These are phyloP conservation scores for Dreissena polymorpha DNA, from an alignment of 1,140 invertebrate species.

Conservation along the genomic window DNA sequence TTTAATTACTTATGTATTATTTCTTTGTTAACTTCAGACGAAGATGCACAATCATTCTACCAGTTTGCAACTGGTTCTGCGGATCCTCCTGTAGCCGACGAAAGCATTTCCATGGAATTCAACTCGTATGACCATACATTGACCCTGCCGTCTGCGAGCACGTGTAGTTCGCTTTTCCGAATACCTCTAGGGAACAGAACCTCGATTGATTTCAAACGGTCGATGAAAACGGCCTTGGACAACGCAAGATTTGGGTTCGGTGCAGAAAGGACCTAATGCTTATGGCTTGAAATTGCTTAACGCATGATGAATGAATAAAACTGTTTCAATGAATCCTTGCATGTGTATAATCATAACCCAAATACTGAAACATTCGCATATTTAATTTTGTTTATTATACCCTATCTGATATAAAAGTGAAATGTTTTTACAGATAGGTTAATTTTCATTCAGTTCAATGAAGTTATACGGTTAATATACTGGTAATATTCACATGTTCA, in stretches of 20 bases:
- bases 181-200: slow-evolving; percentile 33
- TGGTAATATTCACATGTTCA: too few species aligned
- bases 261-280: too few species aligned
- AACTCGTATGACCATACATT: not conserved
- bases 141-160: slow-evolving; percentile 11
- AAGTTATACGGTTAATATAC: too few species aligned
- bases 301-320: too few species aligned
- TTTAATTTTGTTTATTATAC: too few species aligned
- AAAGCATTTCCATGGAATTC: slow-evolving; percentile 15
- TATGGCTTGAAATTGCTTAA: not conserved
- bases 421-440: too few species aligned
- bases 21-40: slow-evolving; percentile 5
- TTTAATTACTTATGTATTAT: not conserved
- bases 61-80: slow-evolving; percentile 39
- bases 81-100: slow-evolving; percentile 31
- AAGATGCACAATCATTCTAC: slow-evolving; percentile 12
- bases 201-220: slow-evolving; percentile 19
- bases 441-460: too few species aligned
- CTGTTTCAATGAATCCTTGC: too few species aligned
- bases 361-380: too few species aligned
- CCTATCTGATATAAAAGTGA: too few species aligned
- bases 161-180: slow-evolving; percentile 17
- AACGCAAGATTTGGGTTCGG: slow-evolving; percentile 28
- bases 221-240: slow-evolving; percentile 16
- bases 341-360: too few species aligned